Percentiles rank a stretch among this genome's conserved stretches.
Conservation (phyloP, 2,797 vertebrate species). For the Melanotaenia maccullochi region DNA sequence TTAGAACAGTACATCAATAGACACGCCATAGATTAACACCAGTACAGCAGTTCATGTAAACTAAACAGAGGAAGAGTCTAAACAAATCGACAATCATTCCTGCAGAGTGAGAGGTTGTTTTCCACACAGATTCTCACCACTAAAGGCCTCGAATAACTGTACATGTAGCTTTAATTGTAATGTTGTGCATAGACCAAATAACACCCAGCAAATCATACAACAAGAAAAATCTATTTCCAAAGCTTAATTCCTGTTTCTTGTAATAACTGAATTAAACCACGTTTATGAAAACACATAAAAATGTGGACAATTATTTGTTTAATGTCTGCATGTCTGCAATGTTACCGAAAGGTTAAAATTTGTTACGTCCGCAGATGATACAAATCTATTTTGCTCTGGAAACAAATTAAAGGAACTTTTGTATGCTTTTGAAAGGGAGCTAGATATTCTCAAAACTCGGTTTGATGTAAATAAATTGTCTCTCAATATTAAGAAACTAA, state of each 20-base stretch:
- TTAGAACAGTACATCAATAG: constrained; percentile 57
- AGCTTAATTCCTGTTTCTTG: too few relatives aligned
- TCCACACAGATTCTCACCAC: constrained; percentile 38
- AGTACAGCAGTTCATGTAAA: constrained; percentile 60
- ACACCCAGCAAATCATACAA: not conserved
- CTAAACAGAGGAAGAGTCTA: constrained; percentile 60
- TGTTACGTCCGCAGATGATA: too few relatives aligned
- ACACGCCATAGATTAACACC: constrained; percentile 68
- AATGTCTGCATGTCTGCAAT: too few relatives aligned
- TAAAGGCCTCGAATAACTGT: constrained; percentile 5
- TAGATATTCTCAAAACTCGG: too few relatives aligned
- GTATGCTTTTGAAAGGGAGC: too few relatives aligned
- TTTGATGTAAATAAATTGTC: too few relatives aligned
- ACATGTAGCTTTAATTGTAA: constrained; percentile 19
- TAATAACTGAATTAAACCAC: not conserved
- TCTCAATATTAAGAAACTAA: too few relatives aligned
- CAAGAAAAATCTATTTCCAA: not conserved
- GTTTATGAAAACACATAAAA: not conserved
- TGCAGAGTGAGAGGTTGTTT: constrained; percentile 54
- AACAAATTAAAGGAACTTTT: too few relatives aligned
- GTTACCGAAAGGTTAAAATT: too few relatives aligned
- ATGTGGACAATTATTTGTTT: not conserved
- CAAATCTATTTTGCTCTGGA: too few relatives aligned
- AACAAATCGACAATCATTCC: constrained; percentile 68
- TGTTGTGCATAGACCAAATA: not conserved